Evolutionary conservation across 2,113 vertebrate genomes (phyloP).

Genomic region (Cheirogaleus medius): DNA sequence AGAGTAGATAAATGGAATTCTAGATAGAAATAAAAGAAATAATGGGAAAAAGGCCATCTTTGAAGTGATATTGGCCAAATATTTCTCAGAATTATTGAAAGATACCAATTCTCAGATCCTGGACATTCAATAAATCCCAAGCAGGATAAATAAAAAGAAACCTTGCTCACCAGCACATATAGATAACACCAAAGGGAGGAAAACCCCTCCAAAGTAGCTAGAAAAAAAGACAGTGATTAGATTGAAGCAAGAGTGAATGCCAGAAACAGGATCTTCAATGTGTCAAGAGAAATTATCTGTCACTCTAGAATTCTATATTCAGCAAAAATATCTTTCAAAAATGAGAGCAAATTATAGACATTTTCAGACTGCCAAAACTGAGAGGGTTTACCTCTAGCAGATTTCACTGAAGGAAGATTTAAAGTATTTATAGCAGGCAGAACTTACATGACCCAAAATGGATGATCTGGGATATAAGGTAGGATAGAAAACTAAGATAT

Average conservation of each 20-base stretch:
- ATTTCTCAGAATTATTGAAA: constrained; percentile 11
- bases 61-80: not conserved
- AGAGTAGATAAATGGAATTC: not conserved
- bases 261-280: not conserved
- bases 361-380: not conserved
- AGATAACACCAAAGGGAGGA: not conserved
- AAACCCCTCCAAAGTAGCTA: not conserved
- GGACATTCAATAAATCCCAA: not conserved
- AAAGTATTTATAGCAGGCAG: not conserved
- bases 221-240: not conserved
- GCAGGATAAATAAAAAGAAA: not conserved
- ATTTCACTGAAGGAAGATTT: not conserved
- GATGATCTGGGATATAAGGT: not conserved
- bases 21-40: constrained; percentile 7
- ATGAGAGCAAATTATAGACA: not conserved
- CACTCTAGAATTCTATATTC: not conserved
- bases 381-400: not conserved
- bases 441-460: not conserved
- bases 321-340: not conserved
- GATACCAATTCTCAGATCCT: not conserved
- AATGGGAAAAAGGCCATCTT: not conserved
- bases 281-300: not conserved
- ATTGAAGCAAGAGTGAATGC: not conserved
- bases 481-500: not conserved
- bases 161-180: too few relatives aligned